Evolutionary conservation across 2,888 invertebrate species (phyloP).

Genomic region (Tetragonisca angustula): DNA sequence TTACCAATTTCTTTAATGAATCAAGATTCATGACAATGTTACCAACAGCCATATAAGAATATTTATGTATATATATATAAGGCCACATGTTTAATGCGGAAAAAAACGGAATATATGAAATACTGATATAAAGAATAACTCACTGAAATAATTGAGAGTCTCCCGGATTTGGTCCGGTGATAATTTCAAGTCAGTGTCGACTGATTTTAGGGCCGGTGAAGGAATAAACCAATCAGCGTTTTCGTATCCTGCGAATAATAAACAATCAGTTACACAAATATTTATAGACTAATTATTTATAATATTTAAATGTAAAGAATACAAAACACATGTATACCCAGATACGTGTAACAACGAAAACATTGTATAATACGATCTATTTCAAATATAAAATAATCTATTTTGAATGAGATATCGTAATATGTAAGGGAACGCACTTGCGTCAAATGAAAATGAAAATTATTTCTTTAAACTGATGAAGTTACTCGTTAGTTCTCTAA

Average conservation of each 20-base stretch:
- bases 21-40: too few relatives aligned
- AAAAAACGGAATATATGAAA: background rate
- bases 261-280: conserved; percentile 3
- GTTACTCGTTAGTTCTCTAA: background rate
- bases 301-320: background rate
- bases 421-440: background rate
- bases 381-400: background rate
- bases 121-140: conserved; percentile 85
- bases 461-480: background rate
- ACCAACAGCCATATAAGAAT: background rate
- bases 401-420: background rate
- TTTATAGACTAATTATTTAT: background rate
- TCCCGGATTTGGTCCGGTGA: conserved; percentile 98
- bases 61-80: conserved; percentile 1
- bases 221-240: conserved; percentile 97
- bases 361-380: too few relatives aligned
- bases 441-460: background rate
- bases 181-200: conserved; percentile 90
- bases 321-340: background rate
- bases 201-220: conserved; percentile 91
- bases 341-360: background rate
- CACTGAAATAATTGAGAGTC: conserved; percentile 98
- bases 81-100: background rate
- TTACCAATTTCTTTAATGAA: too few relatives aligned
- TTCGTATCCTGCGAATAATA: conserved; percentile 89